Base-by-base conservation (phyloP, 2,797 vertebrate species). In the Clarias pachynema region DNA sequence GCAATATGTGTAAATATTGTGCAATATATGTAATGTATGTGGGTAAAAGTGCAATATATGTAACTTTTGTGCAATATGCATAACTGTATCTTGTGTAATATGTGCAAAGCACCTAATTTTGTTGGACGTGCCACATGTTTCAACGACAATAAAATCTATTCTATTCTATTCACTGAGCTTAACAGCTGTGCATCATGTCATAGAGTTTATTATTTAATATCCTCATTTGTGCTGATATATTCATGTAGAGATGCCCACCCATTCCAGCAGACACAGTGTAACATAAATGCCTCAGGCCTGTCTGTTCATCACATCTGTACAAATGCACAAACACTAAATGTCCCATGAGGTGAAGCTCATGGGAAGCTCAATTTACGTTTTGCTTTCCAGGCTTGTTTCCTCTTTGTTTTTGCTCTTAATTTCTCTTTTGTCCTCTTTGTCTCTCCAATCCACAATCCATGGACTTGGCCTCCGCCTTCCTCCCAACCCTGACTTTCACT, bases 401-500 rank as follows among this genome's bases (percentile, higher is more conserved):
- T 20, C 49, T 57, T 18, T 56, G 40, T 44, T 53, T 80, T 44
- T 85, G 72, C 53, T 84, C 65, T 40, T 49, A 83, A 75, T 82
- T 82, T 78, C 34, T 26, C 78, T 29, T 65, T 79, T 31, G 22
- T 29, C 63, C 79, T 31, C 84, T 89, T 68, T 49, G 16, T n/a
- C 56, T n/a, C 79, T 56, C 31, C 84, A 56, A 29, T 59, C 26
- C 56, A 22, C 20, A 62, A 18, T 26, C 59, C 15, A 59, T 82
- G 31, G 44, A 57, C 63, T 85, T 66, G 57, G 68, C 79, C 80
- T 65, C 81, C 74, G 29, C 24, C 70, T 73, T 68, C 29, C 75
- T 78, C 49, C 53, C 57, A 65, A 63, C 65, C 29, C 86, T 85
- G 49, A 84, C 79, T 84, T 83, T 40, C 68, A 79, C 82, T 82